phyloP scores from a whole-genome alignment of 1,140 invertebrate species.

The Zaprionus ornatus region DNA sequence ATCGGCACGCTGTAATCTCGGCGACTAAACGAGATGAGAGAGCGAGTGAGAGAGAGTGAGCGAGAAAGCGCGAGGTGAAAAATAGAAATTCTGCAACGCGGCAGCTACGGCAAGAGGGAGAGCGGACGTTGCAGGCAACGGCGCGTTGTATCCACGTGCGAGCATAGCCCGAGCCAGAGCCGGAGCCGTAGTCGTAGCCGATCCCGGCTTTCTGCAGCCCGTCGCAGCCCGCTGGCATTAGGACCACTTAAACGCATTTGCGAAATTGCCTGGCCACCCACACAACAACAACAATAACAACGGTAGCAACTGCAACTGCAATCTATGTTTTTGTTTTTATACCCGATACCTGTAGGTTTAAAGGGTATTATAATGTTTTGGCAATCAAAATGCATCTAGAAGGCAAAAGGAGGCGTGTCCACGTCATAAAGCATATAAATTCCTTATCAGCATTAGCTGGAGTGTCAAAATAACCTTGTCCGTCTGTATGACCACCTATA shows the following conservation, averaged over 20 bases:
- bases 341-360: no score
- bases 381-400: no score
- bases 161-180: slow-evolving; percentile 6
- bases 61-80: neutral
- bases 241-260: slow-evolving; percentile 79
- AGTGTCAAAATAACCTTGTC: no score
- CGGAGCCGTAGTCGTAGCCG: slow-evolving; percentile 11
- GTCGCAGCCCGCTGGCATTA: slow-evolving; percentile 75
- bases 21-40: slow-evolving; percentile 47
- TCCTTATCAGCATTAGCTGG: no score
- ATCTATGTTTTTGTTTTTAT: slow-evolving; percentile 6
- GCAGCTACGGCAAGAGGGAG: slow-evolving; percentile 48
- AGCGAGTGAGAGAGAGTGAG: neutral
- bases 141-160: slow-evolving; percentile 65
- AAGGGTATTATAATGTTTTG: no score
- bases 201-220: slow-evolving; percentile 14
- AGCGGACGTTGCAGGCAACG: neutral
- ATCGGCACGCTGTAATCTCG: slow-evolving; percentile 63
- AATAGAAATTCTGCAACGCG: slow-evolving; percentile 17
- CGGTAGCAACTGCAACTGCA: slow-evolving; percentile 12
- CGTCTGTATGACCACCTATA: no score
- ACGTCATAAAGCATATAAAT: no score
- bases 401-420: no score
- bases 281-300: slow-evolving; percentile 51
- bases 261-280: slow-evolving; percentile 76